Conservation (phyloP, 2,113 vertebrate species). For the Chlamydotis undulata region DNA sequence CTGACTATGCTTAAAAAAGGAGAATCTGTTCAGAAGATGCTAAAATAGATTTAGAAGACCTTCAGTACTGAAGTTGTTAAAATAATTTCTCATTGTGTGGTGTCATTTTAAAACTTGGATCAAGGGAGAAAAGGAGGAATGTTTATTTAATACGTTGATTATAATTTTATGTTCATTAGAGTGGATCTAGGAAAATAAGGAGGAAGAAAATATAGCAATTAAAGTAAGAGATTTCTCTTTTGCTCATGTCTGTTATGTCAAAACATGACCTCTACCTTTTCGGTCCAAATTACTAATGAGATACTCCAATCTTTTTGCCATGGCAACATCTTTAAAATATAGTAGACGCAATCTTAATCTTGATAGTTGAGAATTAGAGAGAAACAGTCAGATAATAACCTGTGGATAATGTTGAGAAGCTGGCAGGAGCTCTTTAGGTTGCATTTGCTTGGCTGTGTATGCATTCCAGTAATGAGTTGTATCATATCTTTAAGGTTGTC, state of each 20-base stretch:
- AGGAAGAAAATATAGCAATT: background rate
- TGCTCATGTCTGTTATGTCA: background rate
- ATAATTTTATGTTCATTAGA: background rate
- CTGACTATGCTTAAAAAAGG: background rate
- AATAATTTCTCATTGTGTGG: slow-evolving; percentile 6
- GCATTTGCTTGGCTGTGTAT: background rate
- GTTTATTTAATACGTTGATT: slow-evolving; percentile 2
- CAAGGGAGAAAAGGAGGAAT: background rate
- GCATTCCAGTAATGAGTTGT: background rate
- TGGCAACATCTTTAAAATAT: background rate
- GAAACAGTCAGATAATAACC: background rate
- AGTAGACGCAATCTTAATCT: background rate
- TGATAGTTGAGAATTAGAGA: background rate
- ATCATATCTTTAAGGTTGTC: background rate
- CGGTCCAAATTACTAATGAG: background rate
- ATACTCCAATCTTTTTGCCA: background rate
- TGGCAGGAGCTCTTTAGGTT: background rate
- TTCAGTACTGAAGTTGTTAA: background rate
- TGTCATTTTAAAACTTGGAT: background rate
- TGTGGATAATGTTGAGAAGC: background rate
- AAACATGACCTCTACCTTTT: background rate
- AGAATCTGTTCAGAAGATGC: background rate
- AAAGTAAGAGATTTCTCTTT: background rate
- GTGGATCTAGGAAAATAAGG: slow-evolving; percentile 4
- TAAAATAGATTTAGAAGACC: slow-evolving; percentile 9